Evolutionary conservation across 2,113 vertebrate species (phyloP).

Genomic region (Sporophila hypoxantha): DNA sequence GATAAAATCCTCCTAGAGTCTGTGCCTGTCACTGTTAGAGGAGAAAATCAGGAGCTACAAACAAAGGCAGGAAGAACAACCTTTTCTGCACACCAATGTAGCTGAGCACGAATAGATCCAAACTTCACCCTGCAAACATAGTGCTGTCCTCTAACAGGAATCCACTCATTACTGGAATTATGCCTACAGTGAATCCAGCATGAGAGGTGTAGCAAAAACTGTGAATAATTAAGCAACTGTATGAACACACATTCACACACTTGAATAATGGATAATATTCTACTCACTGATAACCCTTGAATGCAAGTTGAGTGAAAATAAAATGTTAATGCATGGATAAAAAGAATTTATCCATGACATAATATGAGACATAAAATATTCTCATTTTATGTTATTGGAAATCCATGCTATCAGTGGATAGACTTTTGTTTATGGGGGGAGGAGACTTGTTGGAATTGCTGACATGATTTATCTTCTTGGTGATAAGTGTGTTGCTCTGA

Average conservation of each 20-base stretch:
- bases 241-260: neutral
- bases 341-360: neutral
- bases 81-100: neutral
- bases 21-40: neutral
- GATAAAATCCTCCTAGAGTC: neutral
- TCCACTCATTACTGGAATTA: neutral
- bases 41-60: neutral
- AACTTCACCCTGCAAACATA: neutral
- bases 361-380: conserved; percentile 8
- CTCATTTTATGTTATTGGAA: neutral
- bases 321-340: neutral
- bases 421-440: neutral
- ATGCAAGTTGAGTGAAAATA: neutral
- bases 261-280: neutral
- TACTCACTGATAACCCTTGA: neutral
- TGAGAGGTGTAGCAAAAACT: neutral
- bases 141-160: neutral
- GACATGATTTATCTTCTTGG: conserved; percentile 17
- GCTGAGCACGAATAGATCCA: neutral
- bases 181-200: neutral
- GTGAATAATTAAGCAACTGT: neutral
- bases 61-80: neutral
- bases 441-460: neutral
- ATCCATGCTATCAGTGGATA: neutral
- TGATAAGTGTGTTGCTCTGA: neutral